Evolutionary conservation across 2,113 vertebrate genomes (phyloP).

Genomic region (Syngnathus floridae): DNA sequence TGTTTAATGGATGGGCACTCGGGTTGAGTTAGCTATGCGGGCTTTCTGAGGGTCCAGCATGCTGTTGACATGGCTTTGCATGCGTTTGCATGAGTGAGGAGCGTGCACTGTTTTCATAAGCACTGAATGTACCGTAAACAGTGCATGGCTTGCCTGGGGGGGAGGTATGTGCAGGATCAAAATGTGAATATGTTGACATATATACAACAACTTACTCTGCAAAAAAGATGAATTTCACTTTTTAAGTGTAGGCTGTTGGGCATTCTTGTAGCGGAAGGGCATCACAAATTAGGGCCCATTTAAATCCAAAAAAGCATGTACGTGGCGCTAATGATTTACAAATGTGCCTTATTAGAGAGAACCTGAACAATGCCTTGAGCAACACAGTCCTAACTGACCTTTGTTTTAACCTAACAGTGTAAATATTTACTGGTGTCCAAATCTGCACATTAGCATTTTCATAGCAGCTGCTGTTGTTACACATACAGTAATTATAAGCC

Average conservation of each 20-base stretch:
- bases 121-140: slow-evolving; percentile 33
- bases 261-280: background rate
- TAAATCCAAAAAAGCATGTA: background rate
- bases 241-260: too few relatives aligned
- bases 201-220: background rate
- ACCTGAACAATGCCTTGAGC: background rate
- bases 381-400: background rate
- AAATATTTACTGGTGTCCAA: background rate
- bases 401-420: background rate
- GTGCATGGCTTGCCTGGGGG: slow-evolving; percentile 1
- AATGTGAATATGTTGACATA: background rate
- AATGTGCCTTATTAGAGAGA: background rate
- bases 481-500: background rate
- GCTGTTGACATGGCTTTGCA: slow-evolving; percentile 13
- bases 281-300: background rate
- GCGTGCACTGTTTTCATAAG: slow-evolving; percentile 5
- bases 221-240: background rate
- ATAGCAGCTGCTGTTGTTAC: background rate
- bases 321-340: background rate
- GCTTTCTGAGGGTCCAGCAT: slow-evolving; percentile 8
- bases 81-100: background rate
- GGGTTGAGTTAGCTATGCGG: slow-evolving; percentile 13
- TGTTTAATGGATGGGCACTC: slow-evolving; percentile 19
- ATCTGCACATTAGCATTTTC: background rate
- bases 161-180: background rate